These are phyloP conservation scores for Notospermus geniculatus DNA, from an alignment of 1,140 invertebrate species.

Conservation along the genomic window DNA sequence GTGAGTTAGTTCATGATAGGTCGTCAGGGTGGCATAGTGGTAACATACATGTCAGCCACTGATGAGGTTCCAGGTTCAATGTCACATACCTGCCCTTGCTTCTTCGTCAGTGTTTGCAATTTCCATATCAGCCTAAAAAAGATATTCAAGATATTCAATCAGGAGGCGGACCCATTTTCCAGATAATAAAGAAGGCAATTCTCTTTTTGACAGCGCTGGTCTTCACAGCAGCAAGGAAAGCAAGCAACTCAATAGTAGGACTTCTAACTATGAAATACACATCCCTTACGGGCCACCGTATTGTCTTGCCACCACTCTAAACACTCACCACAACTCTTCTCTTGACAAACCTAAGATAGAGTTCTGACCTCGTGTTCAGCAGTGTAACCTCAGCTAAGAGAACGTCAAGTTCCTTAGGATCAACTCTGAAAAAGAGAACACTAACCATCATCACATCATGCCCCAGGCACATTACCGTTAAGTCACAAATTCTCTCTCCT, in stretches of 20 bases:
- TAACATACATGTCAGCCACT: too few species aligned
- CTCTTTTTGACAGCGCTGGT: too few species aligned
- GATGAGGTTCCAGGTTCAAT: too few species aligned
- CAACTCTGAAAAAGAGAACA: constrained; percentile 50
- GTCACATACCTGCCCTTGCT: constrained; percentile 51
- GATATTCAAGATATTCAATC: neutral
- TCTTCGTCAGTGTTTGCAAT: constrained; percentile 60
- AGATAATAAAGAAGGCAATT: too few species aligned
- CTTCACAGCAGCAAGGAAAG: too few species aligned
- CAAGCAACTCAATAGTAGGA: neutral
- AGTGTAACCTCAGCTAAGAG: constrained; percentile 87
- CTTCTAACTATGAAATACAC: neutral
- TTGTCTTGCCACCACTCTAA: neutral
- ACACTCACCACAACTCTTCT: constrained; percentile 71
- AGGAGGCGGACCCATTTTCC: too few species aligned
- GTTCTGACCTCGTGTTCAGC: constrained; percentile 83
- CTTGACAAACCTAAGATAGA: constrained; percentile 87
- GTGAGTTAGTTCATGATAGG: constrained; percentile 10
- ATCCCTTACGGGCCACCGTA: too few species aligned
- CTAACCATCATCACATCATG: neutral
- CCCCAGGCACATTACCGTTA: neutral
- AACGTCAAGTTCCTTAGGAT: constrained; percentile 85
- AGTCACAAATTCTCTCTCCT: too few species aligned
- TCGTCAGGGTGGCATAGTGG: too few species aligned
- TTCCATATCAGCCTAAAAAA: constrained; percentile 68